A percentile compares a stretch with the other conserved stretches of the same genome.
phyloP scores from a whole-genome alignment of 2,113 vertebrate species.

The Haliaeetus leucogaster region DNA sequence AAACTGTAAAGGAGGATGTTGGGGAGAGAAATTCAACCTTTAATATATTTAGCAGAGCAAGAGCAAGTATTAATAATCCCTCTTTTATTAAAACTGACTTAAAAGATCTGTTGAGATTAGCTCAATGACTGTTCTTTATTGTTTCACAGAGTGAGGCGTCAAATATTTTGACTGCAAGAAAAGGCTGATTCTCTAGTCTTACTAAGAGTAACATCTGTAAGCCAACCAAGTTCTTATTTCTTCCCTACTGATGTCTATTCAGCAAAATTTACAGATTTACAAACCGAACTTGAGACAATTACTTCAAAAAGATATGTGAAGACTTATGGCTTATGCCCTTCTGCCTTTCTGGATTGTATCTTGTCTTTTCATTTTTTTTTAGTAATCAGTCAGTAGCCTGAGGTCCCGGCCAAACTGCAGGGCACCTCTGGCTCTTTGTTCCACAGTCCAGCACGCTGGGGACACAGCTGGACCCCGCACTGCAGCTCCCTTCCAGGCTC shows the following conservation, averaged over 20 bases:
- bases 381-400: neutral
- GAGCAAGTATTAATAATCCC: slow-evolving; percentile 18
- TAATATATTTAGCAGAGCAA: slow-evolving; percentile 30
- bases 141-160: neutral
- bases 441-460: rapidly evolving
- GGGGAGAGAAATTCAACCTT: slow-evolving; percentile 27
- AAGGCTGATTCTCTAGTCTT: neutral
- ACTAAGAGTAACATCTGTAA: neutral
- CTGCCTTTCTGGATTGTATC: neutral
- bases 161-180: neutral
- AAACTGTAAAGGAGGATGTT: neutral
- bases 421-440: neutral
- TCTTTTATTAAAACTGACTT: slow-evolving; percentile 57
- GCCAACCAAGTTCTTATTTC: neutral
- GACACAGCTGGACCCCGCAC: rapidly evolving
- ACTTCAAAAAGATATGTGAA: neutral
- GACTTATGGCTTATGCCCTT: neutral
- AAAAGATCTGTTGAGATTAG: slow-evolving; percentile 28
- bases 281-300: neutral
- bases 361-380: neutral
- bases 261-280: neutral
- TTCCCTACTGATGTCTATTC: neutral
- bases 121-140: slow-evolving; percentile 10
- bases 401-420: neutral
- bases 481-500: neutral